Conservation (phyloP, 2,888 invertebrate genomes). For the Cylindroiulus punctatus region DNA sequence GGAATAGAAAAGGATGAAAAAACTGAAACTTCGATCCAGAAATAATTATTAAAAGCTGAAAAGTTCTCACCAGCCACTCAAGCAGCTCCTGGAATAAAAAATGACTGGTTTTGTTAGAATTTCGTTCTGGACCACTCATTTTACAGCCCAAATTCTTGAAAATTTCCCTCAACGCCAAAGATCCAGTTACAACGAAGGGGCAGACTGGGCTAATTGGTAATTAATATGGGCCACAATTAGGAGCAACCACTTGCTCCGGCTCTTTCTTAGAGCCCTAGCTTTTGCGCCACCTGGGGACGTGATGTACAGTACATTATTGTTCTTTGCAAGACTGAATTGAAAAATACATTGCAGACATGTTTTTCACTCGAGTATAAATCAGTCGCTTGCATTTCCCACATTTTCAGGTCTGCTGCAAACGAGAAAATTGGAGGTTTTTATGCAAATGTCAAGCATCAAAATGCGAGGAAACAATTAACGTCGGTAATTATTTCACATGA, state of each 20-base stretch:
- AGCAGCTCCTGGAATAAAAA: neutral
- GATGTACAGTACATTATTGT: neutral
- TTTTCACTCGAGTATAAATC: neutral
- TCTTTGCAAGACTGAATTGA: neutral
- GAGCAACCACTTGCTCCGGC: neutral
- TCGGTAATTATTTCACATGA: conserved; percentile 9
- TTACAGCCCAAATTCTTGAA: neutral
- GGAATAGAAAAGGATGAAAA: neutral
- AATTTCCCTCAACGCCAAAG: neutral
- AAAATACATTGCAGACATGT: neutral
- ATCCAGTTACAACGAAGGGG: neutral
- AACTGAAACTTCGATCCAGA: neutral
- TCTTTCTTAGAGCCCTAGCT: neutral
- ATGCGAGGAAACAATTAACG: conserved; percentile 21
- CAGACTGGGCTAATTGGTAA: conserved; percentile 11
- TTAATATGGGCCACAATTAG: conserved; percentile 6
- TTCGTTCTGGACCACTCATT: neutral
- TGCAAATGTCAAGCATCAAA: neutral
- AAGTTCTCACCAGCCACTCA: neutral
- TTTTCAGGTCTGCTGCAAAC: neutral
- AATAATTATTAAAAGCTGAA: conserved; percentile 2
- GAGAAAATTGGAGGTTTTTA: neutral
- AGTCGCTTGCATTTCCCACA: neutral
- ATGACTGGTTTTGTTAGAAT: neutral
- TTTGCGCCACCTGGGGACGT: neutral